Evolutionary conservation across 2,113 vertebrate genomes (phyloP), one percentile per base, ranked within the genome.

Genomic region (Equus quagga): DNA sequence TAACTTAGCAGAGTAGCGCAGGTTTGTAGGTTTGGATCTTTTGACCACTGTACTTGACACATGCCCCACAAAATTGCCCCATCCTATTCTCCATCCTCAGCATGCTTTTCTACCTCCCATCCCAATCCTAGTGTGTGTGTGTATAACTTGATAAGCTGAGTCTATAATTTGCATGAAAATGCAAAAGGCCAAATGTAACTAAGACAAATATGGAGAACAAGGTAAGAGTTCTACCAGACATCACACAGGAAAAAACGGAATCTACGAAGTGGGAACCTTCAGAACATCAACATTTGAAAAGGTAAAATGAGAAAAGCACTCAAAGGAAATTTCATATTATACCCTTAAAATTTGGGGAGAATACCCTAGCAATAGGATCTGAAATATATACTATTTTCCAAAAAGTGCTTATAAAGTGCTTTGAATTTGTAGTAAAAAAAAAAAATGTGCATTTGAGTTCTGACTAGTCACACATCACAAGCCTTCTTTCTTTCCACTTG

Each of bases 361-460:
- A 83, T 51, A 2, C 70, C 93, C 13, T 69, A 89, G 41, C 28
- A 83, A 82, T 60, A 89, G 26, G 12, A 54, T 95, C 60, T 62
- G 62, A 93, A 76, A 89, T 70, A 76, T 33, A 83, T 92, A 26
- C 24, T n/a, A 41, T 84, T 89, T 75, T 80, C 28, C n/a, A 84
- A 2, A 8, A 89, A 79, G 28, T 64, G 28, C 11, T 84, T 70
- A 64, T 18, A 78, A 93, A 79, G 17, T n/a, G 28, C 21, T 64
- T 79, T 56, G 56, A 21, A 44, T 54, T 46, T 79, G 31, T 62
- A 70, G 26, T 78, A 73, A 54, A 76, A 67, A 33, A 67, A 33
- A 81, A 81, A 82, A 89, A 23, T 46, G 26, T 83, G 46, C 11
- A 46, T 70, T 89, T 64, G 56, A 84, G 7, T 51, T 84, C 62